Base-by-base conservation (phyloP, 1,140 invertebrate genomes). In the Heliconius nattereri region DNA sequence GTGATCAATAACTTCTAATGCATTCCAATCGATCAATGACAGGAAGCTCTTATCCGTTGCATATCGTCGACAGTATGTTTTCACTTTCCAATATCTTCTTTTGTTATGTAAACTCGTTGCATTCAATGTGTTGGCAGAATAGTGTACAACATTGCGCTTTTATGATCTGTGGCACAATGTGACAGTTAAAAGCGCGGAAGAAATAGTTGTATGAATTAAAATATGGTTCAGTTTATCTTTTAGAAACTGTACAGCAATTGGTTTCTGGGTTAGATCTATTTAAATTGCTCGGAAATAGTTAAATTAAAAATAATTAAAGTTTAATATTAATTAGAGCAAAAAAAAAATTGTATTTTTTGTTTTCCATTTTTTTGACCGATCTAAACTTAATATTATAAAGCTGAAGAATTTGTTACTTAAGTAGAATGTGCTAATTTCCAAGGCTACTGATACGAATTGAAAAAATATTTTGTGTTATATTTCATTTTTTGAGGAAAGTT, bases 41-140 rank as follows among this genome's bases (percentile, higher is more conserved):
- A 78, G 77, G 77, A 78, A 78, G 40, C 49, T 71, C 72, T 78
- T 73, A 78, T 78, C 78, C 78, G 78, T 66, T 74, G 71, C 72
- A 60, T 73, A 78, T 37, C 76, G n/a, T 78, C 71, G 71, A 57
- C 52, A 73, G 35, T 73, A 78, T 73, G 71, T 78, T 78, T 78
- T 78, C 78, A 78, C 72, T 78, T 78, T 78, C 78, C 72, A 78
- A 78, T 78, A 78, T 77, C 76, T 49, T 76, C 75, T 76, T 77
- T 71, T 77, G 76, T 77, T 77, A 77, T 77, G 76, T 77, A 77
- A 77, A 77, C 76, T 37, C 26, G 29, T 72, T 72, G 60, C 60
- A 66, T 66, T 66, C 7, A 26, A 66, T 66, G 60, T 66, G 60
- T 66, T 66, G 60, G 60, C 60, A 26, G 60, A 26, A 66, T 66